phyloP scores from a whole-genome alignment of 2,113 vertebrate genomes.

The Esox niger region DNA sequence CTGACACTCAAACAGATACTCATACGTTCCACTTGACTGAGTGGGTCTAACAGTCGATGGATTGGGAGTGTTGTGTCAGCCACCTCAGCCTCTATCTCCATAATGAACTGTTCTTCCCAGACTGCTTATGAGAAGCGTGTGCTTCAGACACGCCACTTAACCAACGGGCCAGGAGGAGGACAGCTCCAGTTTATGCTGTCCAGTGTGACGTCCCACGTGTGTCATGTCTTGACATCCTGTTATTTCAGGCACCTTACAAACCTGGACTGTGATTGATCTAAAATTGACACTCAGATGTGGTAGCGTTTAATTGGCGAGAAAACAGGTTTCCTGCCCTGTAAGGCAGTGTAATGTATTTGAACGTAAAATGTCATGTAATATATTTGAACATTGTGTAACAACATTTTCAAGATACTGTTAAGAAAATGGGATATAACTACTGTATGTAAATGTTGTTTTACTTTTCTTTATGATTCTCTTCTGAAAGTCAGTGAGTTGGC shows the following conservation, averaged over 20 bases:
- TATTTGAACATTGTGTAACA: too few species aligned
- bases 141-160: not conserved
- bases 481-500: too few species aligned
- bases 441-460: too few species aligned
- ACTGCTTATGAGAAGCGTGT: conserved; percentile 11
- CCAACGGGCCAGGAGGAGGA: not conserved
- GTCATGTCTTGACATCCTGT: not conserved
- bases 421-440: too few species aligned
- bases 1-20: not conserved
- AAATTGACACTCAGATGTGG: not conserved
- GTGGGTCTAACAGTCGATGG: conserved; percentile 38
- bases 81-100: not conserved
- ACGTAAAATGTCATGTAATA: too few species aligned
- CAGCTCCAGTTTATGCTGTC: not conserved
- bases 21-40: conserved; percentile 25
- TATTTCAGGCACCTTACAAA: not conserved
- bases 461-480: too few species aligned
- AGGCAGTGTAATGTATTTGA: not conserved
- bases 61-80: conserved; percentile 9
- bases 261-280: not conserved
- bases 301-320: not conserved
- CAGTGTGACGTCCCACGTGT: not conserved
- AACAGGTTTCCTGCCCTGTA: not conserved
- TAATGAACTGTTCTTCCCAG: conserved; percentile 10
- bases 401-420: too few species aligned